Percentiles rank a stretch among this genome's conserved stretches.
Evolutionary conservation across 2,797 vertebrate species (phyloP).

Genomic region (Agapornis canus): DNA sequence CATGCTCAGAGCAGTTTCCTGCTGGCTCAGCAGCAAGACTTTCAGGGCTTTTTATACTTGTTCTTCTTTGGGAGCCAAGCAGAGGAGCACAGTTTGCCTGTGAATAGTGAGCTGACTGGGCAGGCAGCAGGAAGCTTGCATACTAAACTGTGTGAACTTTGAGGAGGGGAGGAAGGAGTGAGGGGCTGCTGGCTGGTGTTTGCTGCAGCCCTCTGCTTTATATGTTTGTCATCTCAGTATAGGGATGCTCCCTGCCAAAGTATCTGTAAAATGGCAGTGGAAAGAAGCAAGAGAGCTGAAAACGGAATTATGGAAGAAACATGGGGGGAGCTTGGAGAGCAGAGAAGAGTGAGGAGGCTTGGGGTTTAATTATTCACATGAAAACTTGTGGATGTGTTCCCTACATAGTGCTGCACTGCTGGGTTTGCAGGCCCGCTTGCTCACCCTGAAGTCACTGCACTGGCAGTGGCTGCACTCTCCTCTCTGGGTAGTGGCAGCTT

Average conservation of each 20-base stretch:
- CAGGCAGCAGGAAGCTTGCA: conserved; percentile 47
- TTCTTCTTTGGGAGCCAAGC: conserved; percentile 21
- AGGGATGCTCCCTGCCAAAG: background rate
- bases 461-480: fast-evolving
- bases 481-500: background rate
- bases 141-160: conserved; percentile 31
- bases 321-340: background rate
- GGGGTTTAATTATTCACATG: background rate
- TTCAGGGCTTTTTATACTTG: conserved; percentile 42
- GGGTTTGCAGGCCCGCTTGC: fast-evolving
- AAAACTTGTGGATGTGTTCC: background rate
- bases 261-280: background rate
- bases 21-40: conserved; percentile 54
- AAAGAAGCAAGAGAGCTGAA: background rate
- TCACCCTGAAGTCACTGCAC: background rate
- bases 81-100: conserved; percentile 4
- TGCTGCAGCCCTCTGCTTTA: background rate
- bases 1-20: conserved; percentile 57
- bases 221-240: background rate
- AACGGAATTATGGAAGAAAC: background rate
- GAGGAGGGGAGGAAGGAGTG: background rate
- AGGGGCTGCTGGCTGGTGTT: background rate
- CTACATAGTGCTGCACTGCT: fast-evolving
- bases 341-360: background rate
- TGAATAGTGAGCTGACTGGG: conserved; percentile 52